Evolutionary conservation across 2,113 vertebrate species (phyloP).

Genomic region (Colossoma macropomum): DNA sequence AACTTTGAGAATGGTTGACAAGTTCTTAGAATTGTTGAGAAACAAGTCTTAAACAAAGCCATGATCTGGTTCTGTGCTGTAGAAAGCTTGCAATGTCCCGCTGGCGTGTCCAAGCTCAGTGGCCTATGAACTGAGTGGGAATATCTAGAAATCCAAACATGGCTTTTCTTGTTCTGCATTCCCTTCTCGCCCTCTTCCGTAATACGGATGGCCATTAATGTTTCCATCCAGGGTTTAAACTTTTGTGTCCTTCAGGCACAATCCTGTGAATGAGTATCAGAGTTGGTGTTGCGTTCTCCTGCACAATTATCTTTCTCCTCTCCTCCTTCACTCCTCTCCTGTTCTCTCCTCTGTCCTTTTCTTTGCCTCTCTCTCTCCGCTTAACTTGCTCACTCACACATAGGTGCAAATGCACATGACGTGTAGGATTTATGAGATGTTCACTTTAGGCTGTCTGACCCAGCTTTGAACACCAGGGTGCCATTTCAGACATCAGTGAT

Average conservation of each 20-base stretch:
- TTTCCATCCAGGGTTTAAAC: conserved; percentile 35
- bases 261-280: background rate
- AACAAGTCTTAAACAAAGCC: conserved; percentile 24
- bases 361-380: background rate
- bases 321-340: background rate
- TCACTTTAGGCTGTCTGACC: conserved; percentile 39
- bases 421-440: conserved; percentile 66
- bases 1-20: background rate
- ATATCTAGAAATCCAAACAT: background rate
- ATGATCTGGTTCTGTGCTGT: conserved; percentile 29
- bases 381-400: conserved; percentile 58
- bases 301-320: background rate
- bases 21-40: conserved; percentile 8
- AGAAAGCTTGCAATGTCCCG: background rate
- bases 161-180: background rate
- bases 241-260: background rate
- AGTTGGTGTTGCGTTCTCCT: conserved; percentile 7
- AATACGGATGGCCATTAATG: background rate
- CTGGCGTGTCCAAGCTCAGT: background rate
- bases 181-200: conserved; percentile 16
- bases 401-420: conserved; percentile 64
- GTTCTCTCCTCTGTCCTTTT: background rate
- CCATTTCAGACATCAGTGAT: conserved; percentile 60
- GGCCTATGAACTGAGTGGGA: background rate
- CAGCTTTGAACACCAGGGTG: conserved; percentile 62